Conservation (phyloP, 2,888 invertebrate genomes). For the Poecilobothrus nobilitatus region DNA sequence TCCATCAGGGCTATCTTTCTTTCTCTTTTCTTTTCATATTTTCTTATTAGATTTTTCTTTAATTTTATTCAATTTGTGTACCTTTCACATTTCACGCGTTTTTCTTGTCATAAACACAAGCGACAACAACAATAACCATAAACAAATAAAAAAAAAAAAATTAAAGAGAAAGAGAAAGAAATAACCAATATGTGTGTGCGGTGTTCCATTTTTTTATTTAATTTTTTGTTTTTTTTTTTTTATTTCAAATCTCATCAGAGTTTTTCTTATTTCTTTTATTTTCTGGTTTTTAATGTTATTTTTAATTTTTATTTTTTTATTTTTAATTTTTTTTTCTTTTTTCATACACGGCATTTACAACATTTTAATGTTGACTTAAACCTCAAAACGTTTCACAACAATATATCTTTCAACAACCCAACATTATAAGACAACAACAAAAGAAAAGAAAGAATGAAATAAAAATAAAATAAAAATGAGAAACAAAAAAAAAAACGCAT, state of each 20-base stretch:
- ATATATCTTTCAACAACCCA: too few species aligned
- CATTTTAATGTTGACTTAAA: constrained; percentile 1
- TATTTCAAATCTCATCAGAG: background rate
- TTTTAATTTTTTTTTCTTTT: background rate
- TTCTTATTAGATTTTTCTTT: background rate
- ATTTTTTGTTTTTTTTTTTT: background rate
- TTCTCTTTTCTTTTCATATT: background rate
- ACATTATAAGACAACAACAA: too few species aligned
- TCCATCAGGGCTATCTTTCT: background rate
- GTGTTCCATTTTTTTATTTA: too few species aligned
- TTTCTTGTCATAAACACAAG: too few species aligned
- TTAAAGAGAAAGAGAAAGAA: too few species aligned
- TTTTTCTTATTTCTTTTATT: background rate
- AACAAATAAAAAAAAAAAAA: background rate
- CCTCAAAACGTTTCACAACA: background rate
- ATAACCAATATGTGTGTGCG: too few species aligned
- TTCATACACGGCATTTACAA: background rate
- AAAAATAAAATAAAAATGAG: too few species aligned
- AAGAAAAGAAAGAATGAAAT: too few species aligned
- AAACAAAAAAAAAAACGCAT: background rate
- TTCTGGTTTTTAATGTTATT: background rate
- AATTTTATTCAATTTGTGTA: background rate
- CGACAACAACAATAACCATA: background rate
- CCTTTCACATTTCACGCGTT: background rate
- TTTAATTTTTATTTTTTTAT: background rate